Conservation (phyloP, 2,888 invertebrate genomes). For the Cynaeus angustus region DNA sequence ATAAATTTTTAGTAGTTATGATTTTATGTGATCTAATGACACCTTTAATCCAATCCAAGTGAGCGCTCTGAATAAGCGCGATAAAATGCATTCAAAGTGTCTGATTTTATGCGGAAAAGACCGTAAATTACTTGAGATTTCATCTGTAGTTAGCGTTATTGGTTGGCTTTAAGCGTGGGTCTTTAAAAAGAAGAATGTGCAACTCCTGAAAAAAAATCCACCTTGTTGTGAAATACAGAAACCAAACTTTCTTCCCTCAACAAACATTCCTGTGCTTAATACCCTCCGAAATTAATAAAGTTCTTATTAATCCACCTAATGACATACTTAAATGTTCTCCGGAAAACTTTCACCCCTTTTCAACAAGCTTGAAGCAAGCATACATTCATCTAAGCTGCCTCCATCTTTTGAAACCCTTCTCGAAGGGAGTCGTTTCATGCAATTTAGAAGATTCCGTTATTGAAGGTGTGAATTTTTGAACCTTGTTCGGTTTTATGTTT, state of each 20-base stretch:
- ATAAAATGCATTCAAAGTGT: slow-evolving; percentile 33
- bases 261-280: slow-evolving; percentile 8
- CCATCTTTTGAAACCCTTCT: not conserved
- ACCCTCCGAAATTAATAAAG: not conserved
- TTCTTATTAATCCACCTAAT: slow-evolving; percentile 4
- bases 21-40: slow-evolving; percentile 34
- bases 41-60: slow-evolving; percentile 11
- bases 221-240: not conserved
- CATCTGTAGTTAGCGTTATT: slow-evolving; percentile 26
- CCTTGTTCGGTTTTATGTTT: not conserved
- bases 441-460: slow-evolving; percentile 15
- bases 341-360: not conserved
- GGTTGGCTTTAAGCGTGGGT: not conserved
- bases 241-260: not conserved
- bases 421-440: slow-evolving; percentile 8
- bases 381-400: not conserved
- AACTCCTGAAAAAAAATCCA: not conserved
- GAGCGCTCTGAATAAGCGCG: slow-evolving; percentile 17
- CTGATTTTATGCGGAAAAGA: slow-evolving; percentile 20
- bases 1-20: slow-evolving; percentile 31
- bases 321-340: not conserved
- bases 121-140: slow-evolving; percentile 19
- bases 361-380: not conserved
- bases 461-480: slow-evolving; percentile 19
- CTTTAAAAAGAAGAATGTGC: not conserved